phyloP scores from a whole-genome alignment of 2,797 vertebrate genomes.

The Poecilia velifera region DNA sequence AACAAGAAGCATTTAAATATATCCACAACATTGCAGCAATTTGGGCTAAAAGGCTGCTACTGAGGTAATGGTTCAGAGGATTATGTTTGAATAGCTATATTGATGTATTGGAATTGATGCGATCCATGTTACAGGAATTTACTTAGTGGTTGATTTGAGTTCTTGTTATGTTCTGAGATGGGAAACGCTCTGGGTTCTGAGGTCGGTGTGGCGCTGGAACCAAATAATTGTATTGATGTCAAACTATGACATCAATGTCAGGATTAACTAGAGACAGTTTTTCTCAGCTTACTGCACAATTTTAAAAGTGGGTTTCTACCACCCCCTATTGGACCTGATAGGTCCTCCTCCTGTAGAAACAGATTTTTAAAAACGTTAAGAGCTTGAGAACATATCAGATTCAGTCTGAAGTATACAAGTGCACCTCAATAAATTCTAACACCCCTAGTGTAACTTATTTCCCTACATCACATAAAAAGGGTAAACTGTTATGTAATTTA shows the following conservation, averaged over 20 bases:
- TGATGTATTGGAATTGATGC: constrained; percentile 68
- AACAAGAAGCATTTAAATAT: constrained; percentile 67
- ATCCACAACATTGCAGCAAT: constrained; percentile 70
- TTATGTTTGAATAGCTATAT: constrained; percentile 68
- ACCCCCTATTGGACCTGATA: constrained; percentile 58
- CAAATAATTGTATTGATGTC: constrained; percentile 38
- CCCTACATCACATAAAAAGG: neutral
- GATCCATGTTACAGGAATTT: constrained; percentile 45
- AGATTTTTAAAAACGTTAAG: neutral
- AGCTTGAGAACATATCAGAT: neutral
- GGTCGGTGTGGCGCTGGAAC: constrained; percentile 25
- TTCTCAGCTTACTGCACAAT: neutral
- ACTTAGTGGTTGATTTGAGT: constrained; percentile 37
- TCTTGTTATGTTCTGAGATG: constrained; percentile 56
- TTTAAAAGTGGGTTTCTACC: constrained; percentile 34
- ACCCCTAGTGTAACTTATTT: neutral
- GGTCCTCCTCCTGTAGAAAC: neutral
- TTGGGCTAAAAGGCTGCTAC: constrained; percentile 65
- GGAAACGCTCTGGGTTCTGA: constrained; percentile 37
- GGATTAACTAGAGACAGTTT: constrained; percentile 1
- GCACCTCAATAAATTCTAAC: neutral
- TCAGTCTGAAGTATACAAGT: neutral
- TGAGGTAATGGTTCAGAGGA: constrained; percentile 77
- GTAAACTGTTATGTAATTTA: neutral
- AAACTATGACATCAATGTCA: constrained; percentile 41